Evolutionary conservation across 2,797 vertebrate genomes (phyloP), one percentile per base, ranked within the genome.

Genomic region (Florisuga fusca): DNA sequence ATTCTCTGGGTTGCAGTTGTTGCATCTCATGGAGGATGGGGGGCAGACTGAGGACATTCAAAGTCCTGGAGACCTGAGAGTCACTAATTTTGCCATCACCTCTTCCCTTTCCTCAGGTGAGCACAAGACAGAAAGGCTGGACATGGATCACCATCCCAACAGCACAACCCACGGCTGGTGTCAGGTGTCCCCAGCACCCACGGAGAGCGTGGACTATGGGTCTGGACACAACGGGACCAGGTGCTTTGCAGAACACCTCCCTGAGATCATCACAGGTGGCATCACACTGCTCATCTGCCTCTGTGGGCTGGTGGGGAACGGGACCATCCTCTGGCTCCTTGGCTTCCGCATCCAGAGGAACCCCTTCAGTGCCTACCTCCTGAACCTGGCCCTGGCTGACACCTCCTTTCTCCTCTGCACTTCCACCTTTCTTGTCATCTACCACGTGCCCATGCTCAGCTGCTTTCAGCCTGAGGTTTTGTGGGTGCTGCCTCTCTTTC

Each of bases 331-430:
- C 78, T 97, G 97, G 96, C 92, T 97, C 18, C 96, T 98, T 0
- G 92, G 94, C 66, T 97, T 97, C 78, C 94, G 58, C 93, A 93
- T 97, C 92, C 75, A 67, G 53, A 95, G 94, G 73, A 97, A 85
- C 50, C 95, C 96, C 64, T 98, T 97, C 93, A 96, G 95, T 4
- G 27, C 95, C 72, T 98, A 97, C 84, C 96, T 97, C 80, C 96
- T 98, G 54, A 97, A 97, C 92, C 76, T 98, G 91, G 97, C 96
- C 3, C 38, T 95, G 8, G 97, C 97, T 0, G 97, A 97, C 38
- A 15, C 74, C 9, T 74, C 80, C 74, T 97, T 96, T 51, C 97
- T 98, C 31, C 87, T 85, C 50, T 97, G 93, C 94, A 91, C 96
- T 4, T 93, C 87, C 0, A n/a, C 93, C 53, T 92, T 97, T 63